Evolutionary conservation across 1,140 invertebrate genomes (phyloP), one percentile per base, ranked within the genome.

Genomic region (Drosophila nikananu): DNA sequence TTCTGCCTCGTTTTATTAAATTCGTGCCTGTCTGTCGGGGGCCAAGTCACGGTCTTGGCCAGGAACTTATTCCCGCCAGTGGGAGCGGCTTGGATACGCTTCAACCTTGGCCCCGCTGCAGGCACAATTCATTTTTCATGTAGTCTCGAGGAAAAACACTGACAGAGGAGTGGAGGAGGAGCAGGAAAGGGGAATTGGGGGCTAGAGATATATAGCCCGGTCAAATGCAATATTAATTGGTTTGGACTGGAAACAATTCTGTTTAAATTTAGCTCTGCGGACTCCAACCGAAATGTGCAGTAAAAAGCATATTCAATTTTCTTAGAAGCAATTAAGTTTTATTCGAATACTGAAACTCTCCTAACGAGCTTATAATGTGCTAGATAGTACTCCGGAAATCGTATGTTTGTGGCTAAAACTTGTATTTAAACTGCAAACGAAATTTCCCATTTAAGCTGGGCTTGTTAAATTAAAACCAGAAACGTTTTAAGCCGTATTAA

Each of bases 1-100:
- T 39, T 59, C 49, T 57, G 35, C 35, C 54, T 77, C 66, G 44
- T 89, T 84, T 78, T 87, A 84, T 87, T 89, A 87, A 87, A 87
- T 84, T 90, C 84, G 84, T 90, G 83, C 66, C 70, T 73, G 66
- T 49, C 86, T 87, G 77, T 48, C 35, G 48, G 55, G n/a, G 60
- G n/a, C 52, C 62, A 81, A 87, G 71, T 82, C 83, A 61, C 61
- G 66, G 54, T 61, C 46, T 49, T 51, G 54, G 67, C 68, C 70
- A 52, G 67, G 71, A 72, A 39, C 71, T 67, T 77, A 51, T 59
- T 54, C 61, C 61, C 54, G 32, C 37, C 76, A 62, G 46, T 70
- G 76, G 42, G 61, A 65, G 63, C 46, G 74, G 37, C 49, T 32
- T 32, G 49, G 49, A 12, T 52, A 37, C 35, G 23, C n/a, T 32